phyloP scores from a whole-genome alignment of 2,113 vertebrate genomes.

The Rhynchopsitta pachyrhyncha region DNA sequence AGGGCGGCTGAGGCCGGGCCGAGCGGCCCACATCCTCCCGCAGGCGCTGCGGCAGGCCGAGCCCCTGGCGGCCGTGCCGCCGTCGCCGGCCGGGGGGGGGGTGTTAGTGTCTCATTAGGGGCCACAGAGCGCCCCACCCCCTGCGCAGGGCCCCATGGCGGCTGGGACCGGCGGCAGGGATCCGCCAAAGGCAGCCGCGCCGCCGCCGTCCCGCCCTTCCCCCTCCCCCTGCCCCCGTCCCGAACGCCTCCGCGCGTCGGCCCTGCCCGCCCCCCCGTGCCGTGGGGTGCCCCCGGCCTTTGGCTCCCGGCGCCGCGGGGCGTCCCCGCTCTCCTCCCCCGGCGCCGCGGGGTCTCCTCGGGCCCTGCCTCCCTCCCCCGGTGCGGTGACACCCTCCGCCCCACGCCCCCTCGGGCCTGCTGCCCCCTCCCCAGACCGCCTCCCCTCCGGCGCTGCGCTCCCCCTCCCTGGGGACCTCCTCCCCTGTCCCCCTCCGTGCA shows the following conservation, averaged over 20 bases:
- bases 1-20: not conserved
- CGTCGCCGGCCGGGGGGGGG: too few relatives aligned
- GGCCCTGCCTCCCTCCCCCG: not conserved
- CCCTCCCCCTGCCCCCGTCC: not conserved
- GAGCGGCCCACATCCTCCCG: too few relatives aligned
- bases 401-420: not conserved
- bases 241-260: too few relatives aligned
- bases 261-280: too few relatives aligned
- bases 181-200: too few relatives aligned
- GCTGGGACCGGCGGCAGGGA: too few relatives aligned
- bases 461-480: not conserved
- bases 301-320: not conserved
- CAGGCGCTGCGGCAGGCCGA: not conserved
- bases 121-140: too few relatives aligned
- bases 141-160: too few relatives aligned
- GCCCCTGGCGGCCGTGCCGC: too few relatives aligned
- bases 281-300: not conserved
- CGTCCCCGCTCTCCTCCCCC: not conserved
- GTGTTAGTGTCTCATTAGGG: not conserved
- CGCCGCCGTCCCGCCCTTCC: too few relatives aligned
- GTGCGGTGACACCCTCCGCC: not conserved
- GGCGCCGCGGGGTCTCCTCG: not conserved
- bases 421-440: too few relatives aligned
- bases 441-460: not conserved
- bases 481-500: not conserved